phyloP scores from a whole-genome alignment of 2,888 invertebrate species.

The Caenorhabditis angaria region DNA sequence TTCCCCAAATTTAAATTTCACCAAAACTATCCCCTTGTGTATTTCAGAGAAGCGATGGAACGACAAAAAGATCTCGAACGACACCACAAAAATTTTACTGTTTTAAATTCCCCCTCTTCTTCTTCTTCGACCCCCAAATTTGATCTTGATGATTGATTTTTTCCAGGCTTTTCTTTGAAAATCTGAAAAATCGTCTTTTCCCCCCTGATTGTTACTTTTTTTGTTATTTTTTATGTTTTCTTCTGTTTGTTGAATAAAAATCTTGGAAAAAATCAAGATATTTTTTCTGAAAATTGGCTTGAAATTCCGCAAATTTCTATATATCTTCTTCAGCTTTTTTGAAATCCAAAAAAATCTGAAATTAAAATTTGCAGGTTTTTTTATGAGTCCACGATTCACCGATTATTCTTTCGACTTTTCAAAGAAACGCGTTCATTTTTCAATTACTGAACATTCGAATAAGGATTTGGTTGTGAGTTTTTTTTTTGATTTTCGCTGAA shows the following conservation, averaged over 20 bases:
- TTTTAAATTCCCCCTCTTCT: no score
- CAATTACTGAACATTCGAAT: conserved; percentile 56
- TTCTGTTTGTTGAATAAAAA: no score
- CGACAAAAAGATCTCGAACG: conserved; percentile 42
- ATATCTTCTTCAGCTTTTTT: not conserved
- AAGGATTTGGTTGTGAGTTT: conserved; percentile 50
- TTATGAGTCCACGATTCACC: not conserved
- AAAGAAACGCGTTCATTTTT: conserved; percentile 45
- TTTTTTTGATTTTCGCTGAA: not conserved
- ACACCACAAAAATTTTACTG: no score
- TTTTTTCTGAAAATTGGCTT: not conserved
- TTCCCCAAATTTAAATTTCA: no score
- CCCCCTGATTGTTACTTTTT: conserved; percentile 22
- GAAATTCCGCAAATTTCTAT: not conserved
- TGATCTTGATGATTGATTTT: conserved; percentile 56
- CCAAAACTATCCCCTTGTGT: no score
- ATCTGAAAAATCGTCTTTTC: no score
- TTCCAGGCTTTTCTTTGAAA: conserved; percentile 12
- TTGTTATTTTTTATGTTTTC: no score
- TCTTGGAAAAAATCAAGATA: no score
- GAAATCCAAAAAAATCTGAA: not conserved
- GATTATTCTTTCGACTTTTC: conserved; percentile 1
- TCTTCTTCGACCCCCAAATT: conserved; percentile 34
- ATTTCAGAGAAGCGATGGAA: conserved; percentile 49
- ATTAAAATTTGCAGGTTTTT: no score